These are phyloP conservation scores for Anoura caudifer DNA, from an alignment of 2,113 vertebrate species.

Conservation along the genomic window DNA sequence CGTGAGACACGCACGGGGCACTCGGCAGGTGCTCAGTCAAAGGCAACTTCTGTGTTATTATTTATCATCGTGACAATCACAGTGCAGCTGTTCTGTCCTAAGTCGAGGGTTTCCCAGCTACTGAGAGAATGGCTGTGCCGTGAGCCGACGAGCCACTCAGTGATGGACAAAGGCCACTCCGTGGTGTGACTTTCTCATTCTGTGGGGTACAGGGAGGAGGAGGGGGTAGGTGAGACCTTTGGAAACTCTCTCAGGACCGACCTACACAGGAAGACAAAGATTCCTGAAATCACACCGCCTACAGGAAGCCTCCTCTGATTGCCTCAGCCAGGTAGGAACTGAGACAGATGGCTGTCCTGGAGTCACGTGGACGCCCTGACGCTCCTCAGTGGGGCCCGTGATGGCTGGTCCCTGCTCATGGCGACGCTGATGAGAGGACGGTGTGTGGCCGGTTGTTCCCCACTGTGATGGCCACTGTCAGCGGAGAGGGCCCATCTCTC, in stretches of 20 bases:
- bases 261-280: neutral
- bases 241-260: neutral
- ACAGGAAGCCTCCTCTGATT: neutral
- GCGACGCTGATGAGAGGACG: rapidly evolving
- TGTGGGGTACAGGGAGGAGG: too few species aligned
- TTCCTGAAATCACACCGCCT: neutral
- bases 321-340: neutral
- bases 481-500: neutral
- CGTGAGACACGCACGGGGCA: rapidly evolving
- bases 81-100: neutral
- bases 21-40: neutral
- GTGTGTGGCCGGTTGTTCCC: rapidly evolving
- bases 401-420: neutral
- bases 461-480: rapidly evolving
- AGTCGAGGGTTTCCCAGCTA: neutral
- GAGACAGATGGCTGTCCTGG: neutral
- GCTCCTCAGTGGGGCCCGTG: rapidly evolving
- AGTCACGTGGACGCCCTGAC: neutral
- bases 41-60: neutral
- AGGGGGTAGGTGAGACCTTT: neutral
- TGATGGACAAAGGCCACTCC: neutral
- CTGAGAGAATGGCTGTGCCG: neutral
- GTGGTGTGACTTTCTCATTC: neutral
- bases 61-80: neutral
- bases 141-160: rapidly evolving